phyloP scores from a whole-genome alignment of 37 sponge, comb jelly and placozoan genomes.

The Theonella swinhoei region DNA sequence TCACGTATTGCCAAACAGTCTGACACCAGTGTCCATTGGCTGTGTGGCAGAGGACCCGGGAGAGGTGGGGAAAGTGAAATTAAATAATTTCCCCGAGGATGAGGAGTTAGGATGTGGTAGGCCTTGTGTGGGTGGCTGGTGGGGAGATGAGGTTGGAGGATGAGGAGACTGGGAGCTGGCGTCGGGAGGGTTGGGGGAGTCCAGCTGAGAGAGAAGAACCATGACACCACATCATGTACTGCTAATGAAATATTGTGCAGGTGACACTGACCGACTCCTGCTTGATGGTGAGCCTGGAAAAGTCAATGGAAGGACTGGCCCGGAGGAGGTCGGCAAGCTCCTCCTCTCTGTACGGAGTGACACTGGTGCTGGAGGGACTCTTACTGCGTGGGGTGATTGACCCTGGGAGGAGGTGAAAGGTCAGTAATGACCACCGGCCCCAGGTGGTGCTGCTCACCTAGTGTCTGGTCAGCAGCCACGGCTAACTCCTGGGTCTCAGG shows the following conservation, averaged over 20 bases:
- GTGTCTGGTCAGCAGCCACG: conserved; percentile 67
- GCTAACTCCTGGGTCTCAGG: conserved; percentile 81
- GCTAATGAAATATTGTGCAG: too few relatives aligned
- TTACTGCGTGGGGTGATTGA: conserved; percentile 43
- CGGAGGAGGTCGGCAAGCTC: conserved; percentile 55
- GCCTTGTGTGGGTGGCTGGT: neutral
- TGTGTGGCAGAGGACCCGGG: neutral
- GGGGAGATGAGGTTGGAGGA: neutral
- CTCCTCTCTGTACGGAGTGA: conserved; percentile 22
- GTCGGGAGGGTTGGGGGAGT: conserved; percentile 4
- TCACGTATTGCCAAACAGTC: neutral
- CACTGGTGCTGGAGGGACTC: conserved; percentile 29
- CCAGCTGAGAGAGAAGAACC: conserved; percentile 16
- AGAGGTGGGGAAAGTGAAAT: neutral
- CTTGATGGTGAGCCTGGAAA: conserved; percentile 69
- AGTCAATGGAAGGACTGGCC: conserved; percentile 67
- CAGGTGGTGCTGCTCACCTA: conserved; percentile 42
- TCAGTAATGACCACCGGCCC: too few relatives aligned
- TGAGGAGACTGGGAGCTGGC: conserved; percentile 26
- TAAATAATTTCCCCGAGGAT: conserved; percentile 10
- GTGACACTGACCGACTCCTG: conserved; percentile 53
- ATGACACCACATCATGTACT: conserved; percentile 5
- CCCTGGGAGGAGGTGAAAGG: conserved; percentile 11
- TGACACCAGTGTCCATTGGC: neutral
- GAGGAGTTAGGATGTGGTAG: neutral